Evolutionary conservation across 1,140 invertebrate genomes (phyloP).

Genomic region (Capitella teleta): DNA sequence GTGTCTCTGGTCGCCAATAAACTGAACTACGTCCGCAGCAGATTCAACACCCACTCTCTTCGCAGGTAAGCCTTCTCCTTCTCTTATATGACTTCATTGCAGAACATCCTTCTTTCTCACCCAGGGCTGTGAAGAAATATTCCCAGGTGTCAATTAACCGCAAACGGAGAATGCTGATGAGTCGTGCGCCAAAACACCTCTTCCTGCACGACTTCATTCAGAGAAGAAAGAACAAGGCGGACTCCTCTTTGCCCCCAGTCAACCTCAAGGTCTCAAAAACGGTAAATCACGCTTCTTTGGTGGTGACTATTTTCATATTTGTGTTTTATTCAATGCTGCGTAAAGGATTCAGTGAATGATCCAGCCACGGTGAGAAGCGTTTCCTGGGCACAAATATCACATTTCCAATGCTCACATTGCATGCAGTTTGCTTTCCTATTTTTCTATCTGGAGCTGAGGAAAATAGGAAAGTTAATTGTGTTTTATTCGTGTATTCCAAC

Average conservation of each 20-base stretch:
- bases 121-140: conserved; percentile 32
- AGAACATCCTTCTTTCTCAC: not conserved
- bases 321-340: no score
- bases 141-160: conserved; percentile 55
- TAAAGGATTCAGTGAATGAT: no score
- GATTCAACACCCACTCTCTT: conserved; percentile 62
- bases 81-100: not conserved
- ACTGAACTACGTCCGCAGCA: conserved; percentile 59
- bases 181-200: conserved; percentile 63
- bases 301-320: no score
- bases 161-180: conserved; percentile 74
- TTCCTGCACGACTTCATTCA: conserved; percentile 56
- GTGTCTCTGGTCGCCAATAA: conserved; percentile 61
- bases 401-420: no score
- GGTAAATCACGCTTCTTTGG: no score
- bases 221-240: conserved; percentile 28
- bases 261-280: conserved; percentile 27
- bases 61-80: conserved; percentile 44
- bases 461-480: no score
- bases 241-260: conserved; percentile 16
- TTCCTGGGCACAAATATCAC: no score
- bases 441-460: no score
- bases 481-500: no score
- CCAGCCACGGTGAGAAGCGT: no score
- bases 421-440: no score